phyloP scores from a whole-genome alignment of 2,888 invertebrate species.

The Pseudolycoriella hygida region DNA sequence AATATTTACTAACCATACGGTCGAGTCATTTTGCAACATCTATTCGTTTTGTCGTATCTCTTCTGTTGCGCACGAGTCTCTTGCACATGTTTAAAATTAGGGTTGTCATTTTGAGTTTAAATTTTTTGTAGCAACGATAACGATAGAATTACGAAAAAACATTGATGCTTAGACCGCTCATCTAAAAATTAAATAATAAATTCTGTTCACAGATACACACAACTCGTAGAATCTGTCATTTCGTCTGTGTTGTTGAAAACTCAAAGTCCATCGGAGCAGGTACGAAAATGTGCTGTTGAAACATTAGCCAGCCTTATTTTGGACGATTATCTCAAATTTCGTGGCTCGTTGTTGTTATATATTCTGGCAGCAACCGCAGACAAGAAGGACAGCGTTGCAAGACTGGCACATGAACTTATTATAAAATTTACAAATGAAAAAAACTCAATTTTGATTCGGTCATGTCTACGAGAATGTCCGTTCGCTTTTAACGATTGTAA shows the following conservation, averaged over 20 bases:
- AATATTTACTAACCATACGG: too few relatives aligned
- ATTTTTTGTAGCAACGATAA: too few relatives aligned
- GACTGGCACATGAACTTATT: conserved; percentile 22
- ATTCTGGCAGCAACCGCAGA: conserved; percentile 21
- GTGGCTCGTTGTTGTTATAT: conserved; percentile 20
- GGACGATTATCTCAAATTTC: conserved; percentile 24
- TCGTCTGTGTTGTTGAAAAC: conserved; percentile 20
- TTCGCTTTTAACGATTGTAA: conserved; percentile 19
- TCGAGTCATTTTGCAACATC: too few relatives aligned
- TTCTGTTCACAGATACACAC: too few relatives aligned
- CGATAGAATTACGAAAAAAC: too few relatives aligned
- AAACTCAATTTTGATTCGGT: conserved; percentile 20
- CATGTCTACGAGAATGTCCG: conserved; percentile 24
- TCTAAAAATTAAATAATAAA: too few relatives aligned
- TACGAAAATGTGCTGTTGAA: conserved; percentile 23
- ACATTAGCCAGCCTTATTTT: conserved; percentile 23
- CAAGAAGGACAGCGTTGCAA: conserved; percentile 18
- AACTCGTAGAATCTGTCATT: conserved; percentile 21
- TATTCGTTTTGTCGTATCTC: too few relatives aligned
- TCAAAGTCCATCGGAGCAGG: conserved; percentile 20
- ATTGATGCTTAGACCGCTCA: too few relatives aligned
- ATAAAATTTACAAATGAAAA: conserved; percentile 18
- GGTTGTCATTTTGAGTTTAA: too few relatives aligned
- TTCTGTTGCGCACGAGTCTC: too few relatives aligned
- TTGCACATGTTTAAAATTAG: too few relatives aligned